Evolutionary conservation across 37 sponge, comb jelly and placozoan species (phyloP), one percentile per base, ranked within the genome.

Genomic region (Eunapius fragilis): DNA sequence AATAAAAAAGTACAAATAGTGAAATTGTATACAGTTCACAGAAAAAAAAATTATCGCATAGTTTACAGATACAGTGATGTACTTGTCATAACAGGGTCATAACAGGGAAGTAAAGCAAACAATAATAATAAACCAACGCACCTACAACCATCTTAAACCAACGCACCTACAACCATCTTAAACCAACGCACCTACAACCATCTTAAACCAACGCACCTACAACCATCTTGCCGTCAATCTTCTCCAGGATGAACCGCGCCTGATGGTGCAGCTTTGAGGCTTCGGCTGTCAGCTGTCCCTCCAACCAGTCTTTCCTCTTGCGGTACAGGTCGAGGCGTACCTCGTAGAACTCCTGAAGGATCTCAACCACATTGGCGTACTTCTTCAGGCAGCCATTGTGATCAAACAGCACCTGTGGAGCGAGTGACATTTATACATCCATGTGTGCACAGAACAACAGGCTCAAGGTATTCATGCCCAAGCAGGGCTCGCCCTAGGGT

Each of bases 211-310:
- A 41, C 41, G 41, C 3, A 93, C 96, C 80, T 28, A 95, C 36
- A 13, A 89, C 89, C 78, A 97, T 76, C 72, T 90, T 97, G 34
- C 97, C 94, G 13, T 91, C 93, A 23, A 92, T 92, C 74, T 89
- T 98, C 83, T 98, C 99, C 71, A 91, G 25, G 50, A 98, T 97
- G 78, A 98, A 98, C 17, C 95, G 72, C 22, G 99, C 99, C 76
- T 97, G 98, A 76, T 88, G 89, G 77, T 79, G 38, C 26, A 96
- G 85, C 37, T 82, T 85, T 25, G 89, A 70, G 23, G 99, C 80
- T 78, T 98, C 99, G 0, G 99, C 97, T 37, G 79, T 68, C 67
- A 95, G 92, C 82, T 91, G 76, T 7, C 97, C 94, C 48, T 82
- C 92, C 38, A 98, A 82, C 49, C 74, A 98, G 4, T 90, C 91